Evolutionary conservation across 1,140 invertebrate genomes (phyloP).

Genomic region (Drosophila erecta): DNA sequence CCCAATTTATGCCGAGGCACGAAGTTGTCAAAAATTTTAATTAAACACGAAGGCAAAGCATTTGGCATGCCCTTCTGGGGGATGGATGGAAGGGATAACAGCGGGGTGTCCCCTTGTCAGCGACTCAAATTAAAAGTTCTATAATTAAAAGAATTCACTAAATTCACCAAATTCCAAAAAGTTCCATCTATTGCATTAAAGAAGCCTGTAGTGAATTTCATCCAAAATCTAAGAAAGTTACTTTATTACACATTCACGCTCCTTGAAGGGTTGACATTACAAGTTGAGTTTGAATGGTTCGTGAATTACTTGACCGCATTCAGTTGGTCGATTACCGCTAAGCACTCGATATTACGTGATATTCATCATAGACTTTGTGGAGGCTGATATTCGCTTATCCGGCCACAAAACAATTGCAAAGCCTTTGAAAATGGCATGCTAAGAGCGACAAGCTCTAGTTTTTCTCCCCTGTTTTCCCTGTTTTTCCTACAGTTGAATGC

Average conservation of each 20-base stretch:
- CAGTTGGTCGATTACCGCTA: too few relatives aligned
- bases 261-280: too few relatives aligned
- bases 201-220: too few relatives aligned
- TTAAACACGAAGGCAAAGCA: slow-evolving; percentile 46
- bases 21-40: slow-evolving; percentile 77
- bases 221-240: too few relatives aligned
- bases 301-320: too few relatives aligned
- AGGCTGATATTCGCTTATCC: slow-evolving; percentile 20
- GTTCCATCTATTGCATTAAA: background rate
- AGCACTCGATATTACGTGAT: too few relatives aligned
- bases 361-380: too few relatives aligned
- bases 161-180: background rate
- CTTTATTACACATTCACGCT: too few relatives aligned
- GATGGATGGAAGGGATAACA: background rate
- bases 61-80: background rate
- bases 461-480: background rate
- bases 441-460: slow-evolving; percentile 27
- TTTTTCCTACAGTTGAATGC: too few relatives aligned
- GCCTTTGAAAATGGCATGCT: slow-evolving; percentile 46
- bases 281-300: too few relatives aligned
- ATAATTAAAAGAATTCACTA: slow-evolving; percentile 7
- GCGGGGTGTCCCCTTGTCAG: background rate
- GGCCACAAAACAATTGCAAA: slow-evolving; percentile 42
- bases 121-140: slow-evolving; percentile 19
- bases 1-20: slow-evolving; percentile 71